phyloP scores from a whole-genome alignment of 2,113 vertebrate species.

The Elaphurus davidianus region DNA sequence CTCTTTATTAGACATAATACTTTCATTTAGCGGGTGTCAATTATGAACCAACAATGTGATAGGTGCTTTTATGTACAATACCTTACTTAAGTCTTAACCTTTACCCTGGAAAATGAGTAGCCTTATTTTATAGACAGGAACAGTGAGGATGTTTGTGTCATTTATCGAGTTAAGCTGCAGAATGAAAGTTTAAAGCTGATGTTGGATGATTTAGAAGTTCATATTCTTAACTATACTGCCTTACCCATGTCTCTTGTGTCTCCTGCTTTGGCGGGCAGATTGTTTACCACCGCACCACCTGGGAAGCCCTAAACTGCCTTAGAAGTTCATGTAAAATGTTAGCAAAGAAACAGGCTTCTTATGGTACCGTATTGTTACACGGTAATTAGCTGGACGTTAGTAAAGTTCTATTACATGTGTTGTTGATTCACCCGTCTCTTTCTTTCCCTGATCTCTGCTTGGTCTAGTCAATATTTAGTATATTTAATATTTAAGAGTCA shows the following conservation, averaged over 20 bases:
- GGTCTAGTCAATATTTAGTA: neutral
- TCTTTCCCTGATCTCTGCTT: neutral
- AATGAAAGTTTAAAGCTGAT: neutral
- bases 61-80: neutral
- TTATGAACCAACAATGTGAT: neutral
- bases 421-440: neutral
- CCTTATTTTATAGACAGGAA: neutral
- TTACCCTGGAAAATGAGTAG: neutral
- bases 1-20: neutral
- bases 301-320: neutral
- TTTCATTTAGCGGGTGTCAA: neutral
- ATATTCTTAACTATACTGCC: neutral
- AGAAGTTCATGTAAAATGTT: neutral
- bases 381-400: neutral
- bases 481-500: neutral
- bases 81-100: neutral
- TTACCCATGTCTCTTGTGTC: neutral
- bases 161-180: neutral
- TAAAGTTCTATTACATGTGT: neutral
- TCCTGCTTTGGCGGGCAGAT: neutral
- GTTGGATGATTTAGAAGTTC: neutral
- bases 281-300: neutral
- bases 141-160: neutral
- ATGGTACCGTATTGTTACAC: neutral
- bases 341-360: neutral